Conservation (phyloP, 1,140 invertebrate genomes). For the Ostrea denselamellosa region DNA sequence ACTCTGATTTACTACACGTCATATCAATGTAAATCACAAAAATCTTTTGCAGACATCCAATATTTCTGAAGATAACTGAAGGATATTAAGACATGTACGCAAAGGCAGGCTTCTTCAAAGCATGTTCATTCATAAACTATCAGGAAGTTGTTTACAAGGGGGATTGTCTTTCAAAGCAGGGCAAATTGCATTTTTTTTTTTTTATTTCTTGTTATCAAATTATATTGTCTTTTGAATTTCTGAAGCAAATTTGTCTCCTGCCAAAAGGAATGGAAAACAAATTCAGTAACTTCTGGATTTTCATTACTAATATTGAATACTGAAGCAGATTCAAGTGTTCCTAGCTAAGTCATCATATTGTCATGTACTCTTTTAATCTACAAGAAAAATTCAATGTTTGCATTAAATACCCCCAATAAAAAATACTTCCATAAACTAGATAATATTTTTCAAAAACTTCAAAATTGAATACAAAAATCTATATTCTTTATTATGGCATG, state of each 20-base stretch:
- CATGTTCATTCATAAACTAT: not conserved
- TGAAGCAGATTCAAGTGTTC: no score
- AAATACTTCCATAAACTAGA: no score
- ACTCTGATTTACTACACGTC: not conserved
- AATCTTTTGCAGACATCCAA: not conserved
- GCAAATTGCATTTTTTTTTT: not conserved
- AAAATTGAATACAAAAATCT: no score
- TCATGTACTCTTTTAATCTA: no score
- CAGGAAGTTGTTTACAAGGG: not conserved
- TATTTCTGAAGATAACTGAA: not conserved
- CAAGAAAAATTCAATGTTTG: no score
- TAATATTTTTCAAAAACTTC: no score
- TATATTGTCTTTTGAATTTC: not conserved
- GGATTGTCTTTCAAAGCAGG: not conserved
- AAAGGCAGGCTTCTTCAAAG: not conserved
- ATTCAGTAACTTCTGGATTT: not conserved
- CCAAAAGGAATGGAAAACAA: not conserved
- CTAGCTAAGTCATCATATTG: no score
- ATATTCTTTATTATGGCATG: no score
- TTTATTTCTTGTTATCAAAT: conserved; percentile 16
- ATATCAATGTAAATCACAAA: not conserved
- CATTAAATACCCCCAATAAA: no score
- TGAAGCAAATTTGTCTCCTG: not conserved
- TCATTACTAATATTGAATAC: no score
- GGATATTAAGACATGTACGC: not conserved